Base-by-base conservation (phyloP, 2,888 invertebrate genomes). In the Sthenelais limicola region DNA sequence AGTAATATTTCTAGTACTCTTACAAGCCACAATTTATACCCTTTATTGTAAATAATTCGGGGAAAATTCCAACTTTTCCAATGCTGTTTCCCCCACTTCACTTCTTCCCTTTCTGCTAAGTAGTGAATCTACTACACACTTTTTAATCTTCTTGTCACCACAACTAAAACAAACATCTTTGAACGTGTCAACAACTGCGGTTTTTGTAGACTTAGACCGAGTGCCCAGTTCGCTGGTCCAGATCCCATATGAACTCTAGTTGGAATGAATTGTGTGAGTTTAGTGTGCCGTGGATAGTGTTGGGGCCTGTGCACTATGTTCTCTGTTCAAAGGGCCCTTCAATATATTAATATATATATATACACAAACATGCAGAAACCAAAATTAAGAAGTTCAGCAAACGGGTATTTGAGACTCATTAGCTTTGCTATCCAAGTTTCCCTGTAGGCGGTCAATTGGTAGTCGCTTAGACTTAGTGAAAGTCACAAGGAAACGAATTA, bases 351-450 rank as follows among this genome's bases (percentile, higher is more conserved):
- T 52, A 21, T 52, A 52, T 52, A 52, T 52, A 54, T 54, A 28
- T 54, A 54, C 32, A 54, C 32, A 21, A 38, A n/a, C n/a, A n/a
- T n/a, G n/a, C n/a, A n/a, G n/a, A n/a, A n/a, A n/a, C n/a, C n/a
- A n/a, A n/a, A n/a, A n/a, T n/a, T 38, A 26, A 62, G 62, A 62
- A 62, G 62, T 62, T 62, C 62, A 62, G 62, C 43, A 62, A 62
- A 62, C 62, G 62, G 62, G 62, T 62, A 62, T 62, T 38, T 43
- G 24, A 62, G 38, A 43, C 62, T 62, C 62, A 62, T 43, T 38
- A 38, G 62, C 62, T 62, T 62, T 35, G 62, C 62, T 62, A 62
- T 62, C 62, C 62, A 62, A 24, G 38, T 62, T 4, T 62, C 43
- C 21, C 43, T 24, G 62, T 62, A 62, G 62, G 26, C 26, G 38